Evolutionary conservation across 1,140 invertebrate genomes (phyloP), one percentile per base, ranked within the genome.

Genomic region (Odontomachus brunneus): DNA sequence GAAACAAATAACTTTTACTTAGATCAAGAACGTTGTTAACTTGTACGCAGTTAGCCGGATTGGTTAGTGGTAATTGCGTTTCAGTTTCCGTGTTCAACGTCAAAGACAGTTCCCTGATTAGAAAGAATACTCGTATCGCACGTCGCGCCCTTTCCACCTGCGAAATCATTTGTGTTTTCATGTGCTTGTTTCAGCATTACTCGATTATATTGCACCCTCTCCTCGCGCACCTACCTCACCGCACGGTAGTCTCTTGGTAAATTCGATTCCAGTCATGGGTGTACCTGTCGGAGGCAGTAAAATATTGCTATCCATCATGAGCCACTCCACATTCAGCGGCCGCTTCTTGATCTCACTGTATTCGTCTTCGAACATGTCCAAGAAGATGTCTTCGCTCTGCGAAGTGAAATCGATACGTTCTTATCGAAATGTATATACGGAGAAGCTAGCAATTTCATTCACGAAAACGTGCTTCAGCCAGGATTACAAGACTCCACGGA

Each of bases 311-410:
- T 99, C 99, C 97, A 98, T 98, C 95, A 98, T 97, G 24, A 99
- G 91, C 95, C 97, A 98, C 92, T 99, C 98, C 1, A 98, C 98
- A 95, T 99, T 99, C 48, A 99, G 92, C 11, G 97, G 96, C 44
- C 96, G 95, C 90, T 97, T 98, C 89, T 96, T 95, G 96, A 99
- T 97, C 93, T 99, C 98, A 91, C 97, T 97, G 93, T 97, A 97
- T 95, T 99, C 99, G 93, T 99, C 98, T 94, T 99, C 99, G 94
- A 99, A 99, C 96, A 99, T 98, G 92, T 99, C 99, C 44, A 99
- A 94, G 94, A 99, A 99, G 86, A 99, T 98, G 91, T 99, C 99
- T 95, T 99, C 99, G 91, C 97, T 98, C 96, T 97, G 91, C 69
- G 74, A 59, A 55, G 74, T 62, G n/a, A 74, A 76, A 85, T 57